Base-by-base conservation (phyloP, 2,888 invertebrate genomes). In the Drosophila vallismaia region DNA sequence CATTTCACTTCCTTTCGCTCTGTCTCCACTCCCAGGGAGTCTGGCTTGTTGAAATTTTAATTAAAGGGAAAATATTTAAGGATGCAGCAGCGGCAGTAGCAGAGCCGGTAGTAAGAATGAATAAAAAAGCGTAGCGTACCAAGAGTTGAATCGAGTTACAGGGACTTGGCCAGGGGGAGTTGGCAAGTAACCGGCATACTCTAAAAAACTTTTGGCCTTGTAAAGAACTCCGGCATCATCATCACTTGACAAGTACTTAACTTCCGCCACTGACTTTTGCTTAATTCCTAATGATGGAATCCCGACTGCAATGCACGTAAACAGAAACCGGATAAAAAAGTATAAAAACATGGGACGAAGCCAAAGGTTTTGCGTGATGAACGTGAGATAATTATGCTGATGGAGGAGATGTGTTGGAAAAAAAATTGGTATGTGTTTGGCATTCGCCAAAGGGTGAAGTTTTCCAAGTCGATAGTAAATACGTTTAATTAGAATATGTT, bases 31-130 rank as follows among this genome's bases (percentile, higher is more conserved):
- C 46, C 49, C 45, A 36, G 40, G 49, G 55, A 53, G 60, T 71
- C 71, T 76, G 56, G 69, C 72, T 74, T 71, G 77, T 74, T 84
- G 74, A 81, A 84, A 88, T 86, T 84, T 88, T 88, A 88, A 88
- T 84, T 84, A 84, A 88, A 84, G 75, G 48, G 51, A 80, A 84
- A 88, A 71, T 78, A 66, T 72, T 77, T 72, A 71, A 76, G 76
- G 76, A 73, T 57, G 69, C 76, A 75, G 62, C 54, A 9, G 29
- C 29, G 46, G 19, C 54, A 36, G 36, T 50, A 46, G 45, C 60
- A 55, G 42, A 38, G 19, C 12, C 57, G 12, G n/a, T 24, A 57
- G 24, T 12, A 46, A 46, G 64, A 38, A 67, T 53, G 54, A 64
- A 67, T 66, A 45, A 8, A 33, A 19, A 19, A 40, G 31, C 54